A percentile compares a stretch with the other conserved stretches of the same genome.
These are phyloP conservation scores for Zoanthus gigantus DNA, from an alignment of 92 coral and sea anemone genomes.

Conservation along the genomic window DNA sequence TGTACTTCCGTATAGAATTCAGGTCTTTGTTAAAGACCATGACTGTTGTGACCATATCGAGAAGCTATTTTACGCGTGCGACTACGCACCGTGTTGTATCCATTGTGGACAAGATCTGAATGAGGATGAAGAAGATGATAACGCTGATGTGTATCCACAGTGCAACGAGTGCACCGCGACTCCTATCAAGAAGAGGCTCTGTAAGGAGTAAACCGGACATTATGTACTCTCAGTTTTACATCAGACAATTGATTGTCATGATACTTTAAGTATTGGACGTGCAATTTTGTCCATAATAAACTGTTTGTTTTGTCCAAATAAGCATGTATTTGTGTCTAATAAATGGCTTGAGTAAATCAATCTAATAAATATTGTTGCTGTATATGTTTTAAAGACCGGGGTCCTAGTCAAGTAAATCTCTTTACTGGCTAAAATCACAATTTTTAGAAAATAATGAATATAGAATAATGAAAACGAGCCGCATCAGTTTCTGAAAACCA, in stretches of 20 bases:
- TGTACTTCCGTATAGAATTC: slow-evolving; percentile 12
- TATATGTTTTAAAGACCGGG: too few relatives aligned
- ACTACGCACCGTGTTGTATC: slow-evolving; percentile 21
- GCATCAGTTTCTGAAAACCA: too few relatives aligned
- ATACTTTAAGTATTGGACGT: background rate
- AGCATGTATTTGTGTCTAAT: too few relatives aligned
- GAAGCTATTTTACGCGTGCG: background rate
- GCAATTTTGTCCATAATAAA: background rate
- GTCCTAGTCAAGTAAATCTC: too few relatives aligned
- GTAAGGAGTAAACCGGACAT: too few relatives aligned
- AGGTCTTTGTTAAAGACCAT: slow-evolving; percentile 31
- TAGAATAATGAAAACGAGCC: too few relatives aligned
- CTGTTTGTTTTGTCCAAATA: too few relatives aligned
- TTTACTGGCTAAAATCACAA: too few relatives aligned
- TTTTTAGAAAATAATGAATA: too few relatives aligned
- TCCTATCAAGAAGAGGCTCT: too few relatives aligned
- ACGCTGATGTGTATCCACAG: slow-evolving; percentile 35
- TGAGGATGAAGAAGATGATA: background rate
- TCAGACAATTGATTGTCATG: background rate
- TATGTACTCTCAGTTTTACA: slow-evolving; percentile 9
- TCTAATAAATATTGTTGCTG: too few relatives aligned
- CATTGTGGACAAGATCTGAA: slow-evolving; percentile 23
- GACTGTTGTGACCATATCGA: slow-evolving; percentile 8
- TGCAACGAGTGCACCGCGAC: slow-evolving; percentile 2
- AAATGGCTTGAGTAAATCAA: background rate